phyloP scores from a whole-genome alignment of 2,797 vertebrate genomes.

The Galaxias olidus region DNA sequence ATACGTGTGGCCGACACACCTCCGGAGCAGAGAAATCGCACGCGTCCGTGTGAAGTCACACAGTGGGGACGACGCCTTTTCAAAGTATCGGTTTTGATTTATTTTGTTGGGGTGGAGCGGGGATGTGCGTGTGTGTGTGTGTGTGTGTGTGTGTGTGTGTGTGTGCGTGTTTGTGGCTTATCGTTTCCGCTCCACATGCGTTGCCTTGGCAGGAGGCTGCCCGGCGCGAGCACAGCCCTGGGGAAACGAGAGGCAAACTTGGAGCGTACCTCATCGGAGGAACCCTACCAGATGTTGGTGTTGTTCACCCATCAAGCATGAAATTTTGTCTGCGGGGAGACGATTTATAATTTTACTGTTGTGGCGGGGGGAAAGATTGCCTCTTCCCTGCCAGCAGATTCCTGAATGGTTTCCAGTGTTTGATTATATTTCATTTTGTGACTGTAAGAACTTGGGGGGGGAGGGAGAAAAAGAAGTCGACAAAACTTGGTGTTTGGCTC shows the following conservation, averaged over 20 bases:
- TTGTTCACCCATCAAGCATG: slow-evolving; percentile 74
- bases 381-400: slow-evolving; percentile 49
- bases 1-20: too few species aligned
- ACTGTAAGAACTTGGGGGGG: slow-evolving; percentile 37
- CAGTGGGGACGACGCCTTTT: slow-evolving; percentile 15
- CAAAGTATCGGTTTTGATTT: slow-evolving; percentile 46
- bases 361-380: slow-evolving; percentile 25
- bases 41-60: slow-evolving; percentile 20
- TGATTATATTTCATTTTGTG: slow-evolving; percentile 56
- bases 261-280: slow-evolving; percentile 53
- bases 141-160: too few species aligned
- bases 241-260: slow-evolving; percentile 30
- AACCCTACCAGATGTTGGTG: slow-evolving; percentile 72
- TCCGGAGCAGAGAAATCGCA: slow-evolving; percentile 38
- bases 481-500: too few species aligned
- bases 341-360: slow-evolving; percentile 74
- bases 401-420: slow-evolving; percentile 56
- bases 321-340: slow-evolving; percentile 75
- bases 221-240: slow-evolving; percentile 46
- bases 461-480: too few species aligned
- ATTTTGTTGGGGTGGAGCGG: too few species aligned
- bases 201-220: slow-evolving; percentile 57
- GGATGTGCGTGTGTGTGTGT: too few species aligned
- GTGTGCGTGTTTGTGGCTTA: too few species aligned
- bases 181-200: slow-evolving; percentile 56